A percentile compares a stretch with the other conserved stretches of the same genome.
These are phyloP conservation scores for Staurois parvus DNA, from an alignment of 2,797 vertebrate species.

Conservation along the genomic window DNA sequence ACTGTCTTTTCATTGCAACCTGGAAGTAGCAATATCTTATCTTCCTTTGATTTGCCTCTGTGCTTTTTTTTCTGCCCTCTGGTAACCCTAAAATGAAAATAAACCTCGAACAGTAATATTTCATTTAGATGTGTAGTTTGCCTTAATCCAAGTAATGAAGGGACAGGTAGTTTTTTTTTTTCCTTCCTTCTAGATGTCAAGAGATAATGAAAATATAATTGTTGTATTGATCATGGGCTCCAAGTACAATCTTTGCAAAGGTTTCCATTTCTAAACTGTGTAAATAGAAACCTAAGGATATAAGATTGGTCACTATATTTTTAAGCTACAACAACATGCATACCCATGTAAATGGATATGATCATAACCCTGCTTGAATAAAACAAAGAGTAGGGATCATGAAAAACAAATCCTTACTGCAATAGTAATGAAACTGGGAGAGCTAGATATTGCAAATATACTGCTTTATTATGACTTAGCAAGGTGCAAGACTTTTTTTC, in stretches of 20 bases:
- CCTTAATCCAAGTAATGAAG: slow-evolving; percentile 44
- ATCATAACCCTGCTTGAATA: neutral
- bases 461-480: too few species aligned
- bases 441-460: too few species aligned
- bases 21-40: slow-evolving; percentile 12
- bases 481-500: too few species aligned
- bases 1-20: slow-evolving; percentile 27
- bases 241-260: slow-evolving; percentile 15
- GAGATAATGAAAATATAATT: slow-evolving; percentile 56
- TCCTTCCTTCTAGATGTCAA: slow-evolving; percentile 47
- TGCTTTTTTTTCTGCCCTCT: slow-evolving; percentile 22
- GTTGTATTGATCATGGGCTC: slow-evolving; percentile 46
- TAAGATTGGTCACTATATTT: neutral
- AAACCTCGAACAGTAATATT: slow-evolving; percentile 38
- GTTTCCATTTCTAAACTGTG: slow-evolving; percentile 34
- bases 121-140: slow-evolving; percentile 43
- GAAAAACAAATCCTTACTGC: too few species aligned
- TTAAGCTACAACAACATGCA: neutral
- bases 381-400: neutral
- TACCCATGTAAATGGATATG: neutral
- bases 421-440: too few species aligned
- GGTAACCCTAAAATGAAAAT: slow-evolving; percentile 52
- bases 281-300: slow-evolving; percentile 29
- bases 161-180: slow-evolving; percentile 40
- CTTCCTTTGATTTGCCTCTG: slow-evolving; percentile 29